These are phyloP conservation scores for Agrotis puta DNA, from an alignment of 2,888 invertebrate species.

Conservation along the genomic window DNA sequence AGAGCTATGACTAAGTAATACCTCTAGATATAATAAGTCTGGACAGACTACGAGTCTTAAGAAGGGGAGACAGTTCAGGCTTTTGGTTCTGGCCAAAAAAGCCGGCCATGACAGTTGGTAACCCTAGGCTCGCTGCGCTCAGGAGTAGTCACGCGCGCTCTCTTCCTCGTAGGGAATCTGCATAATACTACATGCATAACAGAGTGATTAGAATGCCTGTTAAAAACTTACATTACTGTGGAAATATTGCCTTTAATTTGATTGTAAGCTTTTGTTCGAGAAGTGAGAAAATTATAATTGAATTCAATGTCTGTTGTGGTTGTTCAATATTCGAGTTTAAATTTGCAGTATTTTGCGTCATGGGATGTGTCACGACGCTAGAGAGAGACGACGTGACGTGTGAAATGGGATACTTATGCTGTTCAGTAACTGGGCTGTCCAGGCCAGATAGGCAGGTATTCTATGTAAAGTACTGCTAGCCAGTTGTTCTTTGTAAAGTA, in stretches of 20 bases:
- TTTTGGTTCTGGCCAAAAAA: background rate
- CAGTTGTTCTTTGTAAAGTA: no score
- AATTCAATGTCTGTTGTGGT: background rate
- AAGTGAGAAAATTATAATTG: slow-evolving; percentile 12
- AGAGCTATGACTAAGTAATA: background rate
- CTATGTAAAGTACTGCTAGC: no score
- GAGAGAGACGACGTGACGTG: no score
- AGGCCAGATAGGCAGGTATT: no score
- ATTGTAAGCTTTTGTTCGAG: slow-evolving; percentile 13
- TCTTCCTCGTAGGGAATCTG: slow-evolving; percentile 79
- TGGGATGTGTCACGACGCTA: no score
- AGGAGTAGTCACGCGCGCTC: slow-evolving; percentile 83
- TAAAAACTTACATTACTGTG: slow-evolving; percentile 55
- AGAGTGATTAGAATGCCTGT: slow-evolving; percentile 75
- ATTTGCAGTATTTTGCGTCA: background rate
- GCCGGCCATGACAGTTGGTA: background rate
- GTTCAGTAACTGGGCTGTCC: no score
- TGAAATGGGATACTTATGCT: no score
- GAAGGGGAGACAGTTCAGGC: no score
- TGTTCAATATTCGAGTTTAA: background rate
- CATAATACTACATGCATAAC: slow-evolving; percentile 76
- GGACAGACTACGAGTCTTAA: background rate
- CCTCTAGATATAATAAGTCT: background rate
- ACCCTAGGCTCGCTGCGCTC: slow-evolving; percentile 69
- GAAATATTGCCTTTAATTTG: slow-evolving; percentile 47